These are phyloP conservation scores for Cerastis leucographa DNA, from an alignment of 2,888 invertebrate genomes.

Conservation along the genomic window DNA sequence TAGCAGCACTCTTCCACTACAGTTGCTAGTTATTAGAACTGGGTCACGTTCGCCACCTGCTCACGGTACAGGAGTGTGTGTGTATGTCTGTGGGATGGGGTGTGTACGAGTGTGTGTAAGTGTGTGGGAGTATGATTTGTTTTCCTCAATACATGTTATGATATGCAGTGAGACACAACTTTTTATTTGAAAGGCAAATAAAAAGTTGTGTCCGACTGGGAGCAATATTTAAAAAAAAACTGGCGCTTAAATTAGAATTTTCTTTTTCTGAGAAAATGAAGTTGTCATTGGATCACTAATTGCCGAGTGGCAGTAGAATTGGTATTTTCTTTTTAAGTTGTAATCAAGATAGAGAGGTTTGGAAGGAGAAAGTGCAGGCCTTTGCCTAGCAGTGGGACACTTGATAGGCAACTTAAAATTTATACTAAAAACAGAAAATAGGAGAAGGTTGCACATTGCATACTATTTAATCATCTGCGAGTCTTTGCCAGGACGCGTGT, in stretches of 20 bases:
- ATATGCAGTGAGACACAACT: background rate
- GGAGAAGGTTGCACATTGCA: background rate
- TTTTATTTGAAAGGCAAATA: background rate
- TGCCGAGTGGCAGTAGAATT: background rate
- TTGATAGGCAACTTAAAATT: background rate
- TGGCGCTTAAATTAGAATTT: background rate
- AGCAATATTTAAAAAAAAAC: background rate
- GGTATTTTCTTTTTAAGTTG: background rate
- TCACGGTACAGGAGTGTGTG: constrained; percentile 9
- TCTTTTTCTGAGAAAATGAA: background rate
- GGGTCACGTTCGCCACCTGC: constrained; percentile 63
- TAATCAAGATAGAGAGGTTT: background rate
- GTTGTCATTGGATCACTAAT: background rate
- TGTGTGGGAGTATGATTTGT: background rate
- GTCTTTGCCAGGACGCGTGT: background rate
- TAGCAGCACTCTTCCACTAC: constrained; percentile 60
- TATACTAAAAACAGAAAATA: background rate
- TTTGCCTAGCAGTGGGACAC: background rate
- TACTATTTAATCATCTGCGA: background rate
- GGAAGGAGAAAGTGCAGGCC: background rate
- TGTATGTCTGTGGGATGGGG: background rate
- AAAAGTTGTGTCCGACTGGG: too few species aligned
- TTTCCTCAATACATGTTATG: constrained; percentile 8
- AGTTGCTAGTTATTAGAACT: constrained; percentile 56
- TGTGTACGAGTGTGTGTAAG: background rate